Evolutionary conservation across 2,797 vertebrate species (phyloP).

Genomic region (Gobio occitaniae): DNA sequence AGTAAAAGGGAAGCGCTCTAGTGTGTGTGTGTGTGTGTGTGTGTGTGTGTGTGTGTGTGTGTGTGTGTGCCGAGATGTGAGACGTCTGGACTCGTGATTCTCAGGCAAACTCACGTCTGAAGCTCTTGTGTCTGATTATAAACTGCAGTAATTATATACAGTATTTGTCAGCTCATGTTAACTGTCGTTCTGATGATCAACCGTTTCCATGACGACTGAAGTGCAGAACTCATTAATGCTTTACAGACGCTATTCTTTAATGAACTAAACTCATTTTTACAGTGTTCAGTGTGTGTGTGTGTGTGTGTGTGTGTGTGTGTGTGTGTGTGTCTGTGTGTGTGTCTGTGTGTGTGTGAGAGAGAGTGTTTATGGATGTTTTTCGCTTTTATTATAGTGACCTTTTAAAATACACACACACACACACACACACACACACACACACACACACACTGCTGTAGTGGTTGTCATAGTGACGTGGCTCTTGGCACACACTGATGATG

Average conservation of each 20-base stretch:
- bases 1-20: neutral
- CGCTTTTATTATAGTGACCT: conserved; percentile 18
- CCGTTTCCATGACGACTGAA: neutral
- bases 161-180: too few relatives aligned
- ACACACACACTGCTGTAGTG: conserved; percentile 2
- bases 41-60: too few relatives aligned
- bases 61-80: neutral
- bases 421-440: neutral
- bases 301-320: too few relatives aligned
- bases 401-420: neutral
- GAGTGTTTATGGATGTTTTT: conserved; percentile 16
- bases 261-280: neutral
- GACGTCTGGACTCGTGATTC: neutral
- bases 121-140: neutral
- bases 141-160: too few relatives aligned
- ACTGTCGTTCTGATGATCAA: neutral
- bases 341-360: too few relatives aligned
- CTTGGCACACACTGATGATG: conserved; percentile 27
- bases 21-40: neutral
- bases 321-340: neutral
- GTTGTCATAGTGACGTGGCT: conserved; percentile 22
- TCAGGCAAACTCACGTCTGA: neutral
- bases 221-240: neutral
- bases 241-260: neutral
- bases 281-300: neutral